phyloP scores from a whole-genome alignment of 2,797 vertebrate genomes.

The Hybognathus amarus region DNA sequence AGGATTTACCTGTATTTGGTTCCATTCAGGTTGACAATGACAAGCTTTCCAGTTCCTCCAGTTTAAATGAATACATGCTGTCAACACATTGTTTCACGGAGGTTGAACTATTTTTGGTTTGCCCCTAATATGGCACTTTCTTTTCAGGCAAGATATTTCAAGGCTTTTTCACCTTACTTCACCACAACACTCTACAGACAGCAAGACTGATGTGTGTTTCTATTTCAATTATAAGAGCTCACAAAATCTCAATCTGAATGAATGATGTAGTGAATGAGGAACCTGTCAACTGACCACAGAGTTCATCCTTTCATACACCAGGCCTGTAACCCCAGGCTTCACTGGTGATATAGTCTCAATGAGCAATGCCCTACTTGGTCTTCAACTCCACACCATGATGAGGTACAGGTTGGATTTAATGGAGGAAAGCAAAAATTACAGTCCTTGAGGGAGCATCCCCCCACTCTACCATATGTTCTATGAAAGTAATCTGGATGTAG shows the following conservation, averaged over 20 bases:
- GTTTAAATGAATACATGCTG: background rate
- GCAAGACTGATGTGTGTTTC: background rate
- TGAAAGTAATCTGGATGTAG: no score
- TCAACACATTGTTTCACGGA: background rate
- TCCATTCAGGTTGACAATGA: background rate
- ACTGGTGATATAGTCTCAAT: background rate
- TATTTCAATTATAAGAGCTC: background rate
- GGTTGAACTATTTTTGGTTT: constrained; percentile 10
- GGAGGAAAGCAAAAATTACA: no score
- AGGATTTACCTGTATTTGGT: background rate
- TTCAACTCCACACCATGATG: background rate
- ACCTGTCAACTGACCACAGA: background rate
- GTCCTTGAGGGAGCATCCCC: no score
- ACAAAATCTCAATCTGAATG: background rate
- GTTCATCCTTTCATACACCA: background rate
- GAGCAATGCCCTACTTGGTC: background rate
- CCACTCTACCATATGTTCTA: no score
- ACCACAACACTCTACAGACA: background rate
- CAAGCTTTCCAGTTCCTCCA: background rate
- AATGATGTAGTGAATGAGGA: background rate
- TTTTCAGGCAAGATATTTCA: background rate
- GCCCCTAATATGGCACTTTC: background rate
- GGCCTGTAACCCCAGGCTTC: background rate
- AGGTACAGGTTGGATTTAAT: background rate
- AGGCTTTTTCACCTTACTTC: background rate